phyloP scores from a whole-genome alignment of 2,888 invertebrate genomes.

The Horisme vitalbata region DNA sequence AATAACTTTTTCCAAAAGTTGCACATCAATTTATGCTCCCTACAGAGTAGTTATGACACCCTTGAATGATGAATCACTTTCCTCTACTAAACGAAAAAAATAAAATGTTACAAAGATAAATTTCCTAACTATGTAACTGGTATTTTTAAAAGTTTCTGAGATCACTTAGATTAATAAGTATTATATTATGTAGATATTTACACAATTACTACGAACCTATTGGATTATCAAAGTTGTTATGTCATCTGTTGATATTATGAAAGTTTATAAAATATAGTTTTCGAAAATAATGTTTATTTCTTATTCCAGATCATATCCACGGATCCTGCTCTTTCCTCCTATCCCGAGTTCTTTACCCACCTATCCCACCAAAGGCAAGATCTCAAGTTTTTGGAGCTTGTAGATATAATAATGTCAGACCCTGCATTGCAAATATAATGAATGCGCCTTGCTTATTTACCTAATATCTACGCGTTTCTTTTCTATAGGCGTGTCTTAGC shows the following conservation, averaged over 20 bases:
- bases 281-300: slow-evolving; percentile 26
- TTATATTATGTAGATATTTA: slow-evolving; percentile 5
- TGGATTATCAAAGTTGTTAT: slow-evolving; percentile 18
- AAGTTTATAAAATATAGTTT: slow-evolving; percentile 53
- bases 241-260: slow-evolving; percentile 55
- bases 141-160: background rate
- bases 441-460: no score
- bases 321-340: slow-evolving; percentile 1
- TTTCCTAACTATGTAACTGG: no score
- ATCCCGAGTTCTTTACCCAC: slow-evolving; percentile 1
- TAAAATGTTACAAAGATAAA: no score
- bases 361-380: no score
- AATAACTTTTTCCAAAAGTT: slow-evolving; percentile 68
- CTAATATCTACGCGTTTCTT: no score
- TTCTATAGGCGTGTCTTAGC: no score
- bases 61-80: slow-evolving; percentile 54
- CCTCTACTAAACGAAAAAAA: slow-evolving; percentile 46
- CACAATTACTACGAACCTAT: background rate
- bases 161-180: no score
- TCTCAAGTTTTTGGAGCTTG: no score
- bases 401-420: no score
- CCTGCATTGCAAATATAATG: no score
- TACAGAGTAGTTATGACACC: slow-evolving; percentile 67
- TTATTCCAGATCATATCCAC: slow-evolving; percentile 25
- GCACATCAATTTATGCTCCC: slow-evolving; percentile 67